These are phyloP conservation scores for Cassiopea andromeda DNA, from an alignment of 30 jellyfish, hydroid and myxozoan genomes.

Conservation along the genomic window DNA sequence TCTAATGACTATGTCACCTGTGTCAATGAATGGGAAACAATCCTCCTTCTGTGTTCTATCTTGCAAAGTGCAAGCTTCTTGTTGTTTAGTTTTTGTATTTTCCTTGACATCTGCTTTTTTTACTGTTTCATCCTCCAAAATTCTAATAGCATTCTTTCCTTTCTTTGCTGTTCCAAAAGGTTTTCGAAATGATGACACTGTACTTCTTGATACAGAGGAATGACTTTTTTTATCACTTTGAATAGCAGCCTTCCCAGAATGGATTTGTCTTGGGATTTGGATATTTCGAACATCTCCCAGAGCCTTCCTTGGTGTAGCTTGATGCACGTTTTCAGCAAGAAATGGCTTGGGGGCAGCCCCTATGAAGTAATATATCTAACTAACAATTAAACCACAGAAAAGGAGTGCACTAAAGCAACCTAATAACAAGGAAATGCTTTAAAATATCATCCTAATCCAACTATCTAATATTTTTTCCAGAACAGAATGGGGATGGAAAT, in stretches of 20 bases:
- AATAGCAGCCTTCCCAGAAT: conserved; percentile 8
- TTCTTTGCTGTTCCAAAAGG: conserved; percentile 41
- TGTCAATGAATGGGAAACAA: conserved; percentile 22
- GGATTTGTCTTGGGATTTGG: conserved; percentile 17
- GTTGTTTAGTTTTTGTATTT: neutral
- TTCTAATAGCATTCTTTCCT: conserved; percentile 8
- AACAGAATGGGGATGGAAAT: too few species aligned
- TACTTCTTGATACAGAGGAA: neutral
- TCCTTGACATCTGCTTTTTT: neutral
- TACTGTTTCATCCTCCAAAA: conserved; percentile 28
- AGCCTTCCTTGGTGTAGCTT: conserved; percentile 75
- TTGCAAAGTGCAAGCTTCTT: neutral
- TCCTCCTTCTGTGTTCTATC: conserved; percentile 16
- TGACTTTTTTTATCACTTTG: conserved; percentile 39
- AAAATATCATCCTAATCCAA: too few species aligned
- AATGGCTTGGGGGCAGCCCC: conserved; percentile 59
- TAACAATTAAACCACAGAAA: neutral
- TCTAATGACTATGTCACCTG: neutral
- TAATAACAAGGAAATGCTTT: too few species aligned
- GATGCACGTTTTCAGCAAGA: conserved; percentile 21
- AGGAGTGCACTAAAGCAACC: neutral
- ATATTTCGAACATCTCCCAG: conserved; percentile 69
- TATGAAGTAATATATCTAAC: neutral
- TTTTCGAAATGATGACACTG: conserved; percentile 8
- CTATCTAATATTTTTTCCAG: too few species aligned